Evolutionary conservation across 2,888 invertebrate species (phyloP), one percentile per base, ranked within the genome.

Genomic region (Ectemnius continuus): DNA sequence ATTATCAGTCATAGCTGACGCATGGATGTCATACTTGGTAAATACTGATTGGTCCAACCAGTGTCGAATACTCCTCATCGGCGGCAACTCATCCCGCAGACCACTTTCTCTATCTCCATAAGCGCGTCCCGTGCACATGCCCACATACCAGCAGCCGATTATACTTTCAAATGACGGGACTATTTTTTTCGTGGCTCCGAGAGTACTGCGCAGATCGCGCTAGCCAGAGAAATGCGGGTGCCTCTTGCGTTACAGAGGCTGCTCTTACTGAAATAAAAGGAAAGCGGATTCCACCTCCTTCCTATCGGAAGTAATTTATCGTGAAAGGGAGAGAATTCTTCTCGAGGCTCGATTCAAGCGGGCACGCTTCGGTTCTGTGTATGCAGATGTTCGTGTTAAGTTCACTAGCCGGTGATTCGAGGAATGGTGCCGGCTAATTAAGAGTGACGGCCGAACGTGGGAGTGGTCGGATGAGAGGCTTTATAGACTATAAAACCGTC

Each of bases 361-460:
- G 52, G 28, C 11, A 26, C 28, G 52, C 26, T 28, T 36, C 8
- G 36, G 11, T 6, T 36, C 36, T 6, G 36, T 36, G 36, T 36
- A 36, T 36, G 36, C 36, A 36, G 36, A 36, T 36, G 36, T 36
- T 36, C 36, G 36, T 36, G 36, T 36, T 36, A 36, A 36, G 36
- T 36, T 65, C 57, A 57, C 57, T 57, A 57, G 36, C 56, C 57
- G 26, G 23, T 4, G n/a, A 46, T 36, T 56, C 64, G 28, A 52
- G n/a, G 52, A 65, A 36, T 52, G 26, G n/a, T 18, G 52, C 4
- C 61, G 20, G 16, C 62, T 67, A 72, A 68, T 70, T 71, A 79
- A 71, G 79, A 79, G 73, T 60, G 77, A 61, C 66, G 66, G 61
- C 61, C 61, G 67, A 73, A 61, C 74, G 74, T 70, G 68, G 52